A percentile compares a stretch with the other conserved stretches of the same genome.
Conservation (phyloP, 92 coral and sea anemone species). For the Ricordea florida region DNA sequence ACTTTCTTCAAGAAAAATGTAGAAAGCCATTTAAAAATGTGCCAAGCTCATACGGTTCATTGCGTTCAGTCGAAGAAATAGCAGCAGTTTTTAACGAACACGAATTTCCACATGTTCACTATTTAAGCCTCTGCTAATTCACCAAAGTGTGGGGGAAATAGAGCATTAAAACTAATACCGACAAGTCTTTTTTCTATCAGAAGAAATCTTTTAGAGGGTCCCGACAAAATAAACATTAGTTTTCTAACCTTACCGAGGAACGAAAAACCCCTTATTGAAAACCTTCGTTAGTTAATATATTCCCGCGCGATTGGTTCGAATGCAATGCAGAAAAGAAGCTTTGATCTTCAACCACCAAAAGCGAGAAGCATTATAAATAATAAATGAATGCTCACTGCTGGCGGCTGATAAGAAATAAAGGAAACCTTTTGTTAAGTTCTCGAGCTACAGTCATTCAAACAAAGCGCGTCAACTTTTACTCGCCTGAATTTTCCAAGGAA, state of each 20-base stretch:
- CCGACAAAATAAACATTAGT: too few species aligned
- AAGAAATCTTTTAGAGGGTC: too few species aligned
- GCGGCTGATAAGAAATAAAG: background rate
- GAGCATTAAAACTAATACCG: too few species aligned
- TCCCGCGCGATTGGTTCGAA: too few species aligned
- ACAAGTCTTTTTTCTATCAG: too few species aligned
- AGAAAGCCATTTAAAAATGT: constrained; percentile 2
- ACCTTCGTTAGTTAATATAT: too few species aligned
- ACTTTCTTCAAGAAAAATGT: background rate
- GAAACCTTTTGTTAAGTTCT: constrained; percentile 13
- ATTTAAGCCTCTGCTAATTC: background rate
- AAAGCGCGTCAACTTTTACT: constrained; percentile 13
- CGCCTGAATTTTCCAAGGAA: constrained; percentile 29
- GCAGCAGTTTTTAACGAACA: background rate
- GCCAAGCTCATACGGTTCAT: background rate
- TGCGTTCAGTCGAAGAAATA: constrained; percentile 33
- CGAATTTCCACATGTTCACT: background rate
- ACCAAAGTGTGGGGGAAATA: too few species aligned
- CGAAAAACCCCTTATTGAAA: too few species aligned
- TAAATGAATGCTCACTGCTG: background rate
- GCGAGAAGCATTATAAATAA: background rate
- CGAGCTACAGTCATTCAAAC: constrained; percentile 6
- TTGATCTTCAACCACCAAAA: background rate
- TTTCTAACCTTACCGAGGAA: too few species aligned
- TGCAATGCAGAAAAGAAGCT: background rate